Evolutionary conservation across 1,140 invertebrate species (phyloP), one percentile per base, ranked within the genome.

Genomic region (Brachionus paranguensis): DNA sequence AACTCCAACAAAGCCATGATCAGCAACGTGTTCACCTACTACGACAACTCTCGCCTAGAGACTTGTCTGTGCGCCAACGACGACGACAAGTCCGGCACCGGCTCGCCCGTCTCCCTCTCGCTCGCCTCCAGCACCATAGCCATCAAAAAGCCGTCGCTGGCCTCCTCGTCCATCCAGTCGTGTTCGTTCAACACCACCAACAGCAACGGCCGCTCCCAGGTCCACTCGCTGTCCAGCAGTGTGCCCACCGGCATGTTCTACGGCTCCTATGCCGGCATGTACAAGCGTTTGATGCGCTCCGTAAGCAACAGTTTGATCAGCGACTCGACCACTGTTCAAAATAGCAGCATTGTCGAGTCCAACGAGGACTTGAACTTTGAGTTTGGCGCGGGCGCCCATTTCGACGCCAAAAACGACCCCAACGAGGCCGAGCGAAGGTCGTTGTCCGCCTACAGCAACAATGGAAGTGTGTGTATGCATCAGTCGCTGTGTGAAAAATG

Each of bases 261-360:
- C 20, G 72, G 41, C 43, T 76, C 72, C 0, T 76, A 76, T 29
- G 72, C 72, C 7, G 72, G 72, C 20, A 76, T 76, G 43, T 81
- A 64, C 41, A 81, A 81, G 17, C 78, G 78, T 20, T 12, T 81
- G 10, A 81, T 81, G 78, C 78, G 78, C n/a, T 81, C 78, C 1
- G 53, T 81, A 14, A 81, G 78, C 53, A 81, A 81, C n/a, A 81
- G 53, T 68, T 20, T 81, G 27, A 81, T 81, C 14, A 81, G 78
- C 8, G 78, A 60, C 20, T 64, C 78, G 41, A 60, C 41, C 11
- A 68, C 68, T 17, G 68, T 72, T 14, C 68, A 72, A 6, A 72
- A 72, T 24, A 47, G 3, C 0, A 72, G 68, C 37, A 72, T 72
- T 20, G 33, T 68, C n/a, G 65, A 68, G 33, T 68, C 65, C 10